A percentile compares a stretch with the other conserved stretches of the same genome.
These are phyloP conservation scores for Bathynomus jamesi DNA, from an alignment of 1,140 invertebrate genomes.

Conservation along the genomic window DNA sequence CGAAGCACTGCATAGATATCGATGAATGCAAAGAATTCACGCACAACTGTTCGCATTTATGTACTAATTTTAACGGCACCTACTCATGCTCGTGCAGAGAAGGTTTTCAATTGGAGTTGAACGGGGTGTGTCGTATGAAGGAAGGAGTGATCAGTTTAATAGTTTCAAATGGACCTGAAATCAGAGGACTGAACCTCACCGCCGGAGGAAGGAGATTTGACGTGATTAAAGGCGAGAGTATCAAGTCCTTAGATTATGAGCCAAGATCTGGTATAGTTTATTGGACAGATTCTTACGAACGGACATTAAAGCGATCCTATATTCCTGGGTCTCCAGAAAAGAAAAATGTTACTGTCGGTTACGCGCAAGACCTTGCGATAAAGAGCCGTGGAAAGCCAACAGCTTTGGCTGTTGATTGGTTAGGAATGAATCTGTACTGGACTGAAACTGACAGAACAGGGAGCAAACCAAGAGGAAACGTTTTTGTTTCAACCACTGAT, in stretches of 20 bases:
- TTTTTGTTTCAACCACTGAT: conserved; percentile 81
- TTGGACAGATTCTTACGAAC: conserved; percentile 85
- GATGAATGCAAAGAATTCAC: conserved; percentile 76
- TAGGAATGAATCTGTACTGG: conserved; percentile 89
- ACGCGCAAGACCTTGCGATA: conserved; percentile 75
- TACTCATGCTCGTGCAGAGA: conserved; percentile 77
- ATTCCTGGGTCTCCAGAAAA: conserved; percentile 71
- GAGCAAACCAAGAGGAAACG: conserved; percentile 51
- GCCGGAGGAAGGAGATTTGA: conserved; percentile 58
- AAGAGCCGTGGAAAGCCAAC: conserved; percentile 63
- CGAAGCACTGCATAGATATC: conserved; percentile 55
- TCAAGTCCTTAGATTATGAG: conserved; percentile 80
- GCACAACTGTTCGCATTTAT: conserved; percentile 85
- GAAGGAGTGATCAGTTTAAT: conserved; percentile 43
- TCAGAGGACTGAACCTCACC: conserved; percentile 62
- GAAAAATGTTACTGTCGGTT: conserved; percentile 54
- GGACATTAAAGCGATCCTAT: conserved; percentile 81
- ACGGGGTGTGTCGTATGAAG: conserved; percentile 66
- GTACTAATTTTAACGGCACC: conserved; percentile 83
- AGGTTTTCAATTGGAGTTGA: conserved; percentile 66
- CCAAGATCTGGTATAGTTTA: conserved; percentile 72
- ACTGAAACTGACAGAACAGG: conserved; percentile 72
- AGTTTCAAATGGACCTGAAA: conserved; percentile 71
- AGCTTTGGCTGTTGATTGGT: conserved; percentile 81
- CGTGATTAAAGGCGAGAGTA: conserved; percentile 69